These are phyloP conservation scores for Lamellibrachia columna DNA, from an alignment of 2,888 invertebrate genomes.

Conservation along the genomic window DNA sequence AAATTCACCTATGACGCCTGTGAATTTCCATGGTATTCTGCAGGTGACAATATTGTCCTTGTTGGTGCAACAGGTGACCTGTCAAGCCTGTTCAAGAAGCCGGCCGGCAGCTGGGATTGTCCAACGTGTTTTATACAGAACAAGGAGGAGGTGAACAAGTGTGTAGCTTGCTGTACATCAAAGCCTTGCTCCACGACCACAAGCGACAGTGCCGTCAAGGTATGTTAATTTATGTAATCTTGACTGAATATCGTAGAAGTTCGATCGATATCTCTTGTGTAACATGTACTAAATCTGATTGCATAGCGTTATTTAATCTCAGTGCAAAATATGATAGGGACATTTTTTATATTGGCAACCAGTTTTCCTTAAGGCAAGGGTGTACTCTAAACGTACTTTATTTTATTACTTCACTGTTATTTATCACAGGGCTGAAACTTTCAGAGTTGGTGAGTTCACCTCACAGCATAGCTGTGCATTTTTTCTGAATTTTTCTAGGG, in stretches of 20 bases:
- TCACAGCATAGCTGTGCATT: too few relatives aligned
- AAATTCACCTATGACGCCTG: not conserved
- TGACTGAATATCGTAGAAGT: not conserved
- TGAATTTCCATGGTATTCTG: not conserved
- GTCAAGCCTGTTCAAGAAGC: slow-evolving; percentile 33
- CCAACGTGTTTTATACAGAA: slow-evolving; percentile 46
- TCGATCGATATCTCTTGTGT: not conserved
- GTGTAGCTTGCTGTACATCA: slow-evolving; percentile 30
- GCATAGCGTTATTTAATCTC: too few relatives aligned
- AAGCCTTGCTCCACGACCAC: slow-evolving; percentile 26
- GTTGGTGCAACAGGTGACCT: slow-evolving; percentile 49
- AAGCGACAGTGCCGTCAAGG: not conserved
- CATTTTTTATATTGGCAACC: too few relatives aligned
- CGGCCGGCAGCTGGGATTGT: slow-evolving; percentile 47
- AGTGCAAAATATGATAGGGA: too few relatives aligned
- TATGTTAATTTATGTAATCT: not conserved
- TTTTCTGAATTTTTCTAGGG: too few relatives aligned
- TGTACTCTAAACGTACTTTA: too few relatives aligned
- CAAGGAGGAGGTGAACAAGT: slow-evolving; percentile 34
- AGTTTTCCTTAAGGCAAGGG: too few relatives aligned
- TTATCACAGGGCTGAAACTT: too few relatives aligned
- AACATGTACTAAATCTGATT: not conserved
- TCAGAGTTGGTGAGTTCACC: too few relatives aligned
- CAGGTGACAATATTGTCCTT: not conserved
- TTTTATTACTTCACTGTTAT: too few relatives aligned